A percentile compares a stretch with the other conserved stretches of the same genome.
These are phyloP conservation scores for Lytechinus variegatus DNA, from an alignment of 35 echinoderm and acorn worm genomes.

Conservation along the genomic window DNA sequence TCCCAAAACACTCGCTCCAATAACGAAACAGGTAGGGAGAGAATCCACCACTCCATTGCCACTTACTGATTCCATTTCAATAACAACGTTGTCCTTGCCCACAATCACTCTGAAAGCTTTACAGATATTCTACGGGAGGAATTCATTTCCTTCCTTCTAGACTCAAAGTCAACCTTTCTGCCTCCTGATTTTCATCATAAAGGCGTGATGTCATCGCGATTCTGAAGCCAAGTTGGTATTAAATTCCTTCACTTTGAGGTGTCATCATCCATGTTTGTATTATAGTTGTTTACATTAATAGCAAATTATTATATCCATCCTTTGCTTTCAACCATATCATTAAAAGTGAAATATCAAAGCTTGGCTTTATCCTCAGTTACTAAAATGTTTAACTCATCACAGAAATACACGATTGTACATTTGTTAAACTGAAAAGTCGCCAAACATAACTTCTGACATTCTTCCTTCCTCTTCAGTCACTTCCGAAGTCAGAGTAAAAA, in stretches of 20 bases:
- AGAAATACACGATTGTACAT: background rate
- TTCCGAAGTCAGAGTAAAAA: background rate
- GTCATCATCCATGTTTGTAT: background rate
- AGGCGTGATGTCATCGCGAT: background rate
- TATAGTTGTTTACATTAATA: background rate
- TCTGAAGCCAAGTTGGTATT: background rate
- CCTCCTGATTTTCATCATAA: background rate
- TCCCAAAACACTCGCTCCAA: conserved; percentile 38
- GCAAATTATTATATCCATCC: background rate
- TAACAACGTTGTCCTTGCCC: background rate
- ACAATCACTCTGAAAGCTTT: conserved; percentile 3
- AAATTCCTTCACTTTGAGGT: background rate
- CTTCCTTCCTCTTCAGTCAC: background rate
- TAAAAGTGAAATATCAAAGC: background rate
- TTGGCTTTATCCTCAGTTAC: background rate
- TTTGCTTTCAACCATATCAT: background rate
- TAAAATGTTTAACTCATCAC: background rate
- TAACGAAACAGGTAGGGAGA: background rate
- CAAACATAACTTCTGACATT: background rate
- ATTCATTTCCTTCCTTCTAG: conserved; percentile 6
- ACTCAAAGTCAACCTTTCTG: background rate
- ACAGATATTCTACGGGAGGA: background rate
- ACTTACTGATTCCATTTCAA: conserved; percentile 19
- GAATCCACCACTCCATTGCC: background rate
- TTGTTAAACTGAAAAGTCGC: background rate